Conservation (phyloP, 2,888 invertebrate genomes). For the Apodemia duryi region DNA sequence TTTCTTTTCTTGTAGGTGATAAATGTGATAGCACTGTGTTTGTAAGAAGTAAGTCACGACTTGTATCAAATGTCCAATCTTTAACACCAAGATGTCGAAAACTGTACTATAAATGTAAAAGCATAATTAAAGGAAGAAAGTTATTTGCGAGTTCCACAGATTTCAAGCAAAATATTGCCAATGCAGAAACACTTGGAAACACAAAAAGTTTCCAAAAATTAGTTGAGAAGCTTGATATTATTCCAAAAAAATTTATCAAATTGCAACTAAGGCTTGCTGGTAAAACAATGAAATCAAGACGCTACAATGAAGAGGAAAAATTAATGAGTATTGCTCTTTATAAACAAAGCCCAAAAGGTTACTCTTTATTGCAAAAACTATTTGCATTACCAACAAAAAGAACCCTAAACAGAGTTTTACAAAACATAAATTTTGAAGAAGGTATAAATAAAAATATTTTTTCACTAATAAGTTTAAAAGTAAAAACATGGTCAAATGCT, state of each 20-base stretch:
- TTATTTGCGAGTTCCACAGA: neutral
- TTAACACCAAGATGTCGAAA: neutral
- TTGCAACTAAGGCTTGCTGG: neutral
- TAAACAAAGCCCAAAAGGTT: slow-evolving; percentile 22
- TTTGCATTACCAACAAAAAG: slow-evolving; percentile 21
- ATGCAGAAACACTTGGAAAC: too few species aligned
- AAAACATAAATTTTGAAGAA: neutral
- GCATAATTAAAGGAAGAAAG: neutral
- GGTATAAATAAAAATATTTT: too few species aligned
- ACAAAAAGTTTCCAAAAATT: too few species aligned
- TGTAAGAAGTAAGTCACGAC: too few species aligned
- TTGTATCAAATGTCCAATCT: too few species aligned
- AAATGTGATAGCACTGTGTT: too few species aligned
- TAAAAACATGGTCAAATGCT: too few species aligned
- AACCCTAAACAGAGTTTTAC: slow-evolving; percentile 15
- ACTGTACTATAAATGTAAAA: neutral
- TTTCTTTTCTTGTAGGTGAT: too few species aligned
- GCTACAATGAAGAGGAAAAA: slow-evolving; percentile 16
- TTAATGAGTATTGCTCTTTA: slow-evolving; percentile 10
- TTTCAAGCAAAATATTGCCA: too few species aligned
- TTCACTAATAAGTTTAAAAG: too few species aligned
- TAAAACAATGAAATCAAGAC: neutral
- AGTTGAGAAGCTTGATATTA: too few species aligned
- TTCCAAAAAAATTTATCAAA: too few species aligned
- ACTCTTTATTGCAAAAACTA: slow-evolving; percentile 21